Conservation (phyloP, 2,797 vertebrate genomes). For the Alosa sapidissima region DNA sequence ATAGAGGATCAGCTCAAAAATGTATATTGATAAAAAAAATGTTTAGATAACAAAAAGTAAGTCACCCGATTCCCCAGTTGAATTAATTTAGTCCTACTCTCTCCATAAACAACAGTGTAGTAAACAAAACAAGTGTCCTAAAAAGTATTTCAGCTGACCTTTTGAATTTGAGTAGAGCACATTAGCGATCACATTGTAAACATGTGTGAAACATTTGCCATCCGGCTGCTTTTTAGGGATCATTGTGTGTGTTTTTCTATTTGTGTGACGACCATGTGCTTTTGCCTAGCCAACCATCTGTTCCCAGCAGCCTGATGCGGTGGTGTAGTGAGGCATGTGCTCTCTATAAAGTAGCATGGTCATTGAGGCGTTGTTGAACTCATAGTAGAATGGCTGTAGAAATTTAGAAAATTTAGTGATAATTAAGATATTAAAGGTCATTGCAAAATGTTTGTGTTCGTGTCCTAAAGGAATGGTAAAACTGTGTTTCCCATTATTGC, state of each 20-base stretch:
- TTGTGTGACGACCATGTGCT: constrained; percentile 17
- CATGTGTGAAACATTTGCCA: not conserved
- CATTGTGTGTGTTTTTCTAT: not conserved
- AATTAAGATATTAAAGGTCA: not conserved
- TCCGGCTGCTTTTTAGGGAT: not conserved
- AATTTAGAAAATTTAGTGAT: not conserved
- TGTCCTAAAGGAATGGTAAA: not conserved
- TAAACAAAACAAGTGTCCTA: not conserved
- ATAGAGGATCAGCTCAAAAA: not conserved
- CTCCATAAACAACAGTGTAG: not conserved
- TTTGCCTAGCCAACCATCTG: not conserved
- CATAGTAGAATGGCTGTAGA: not conserved
- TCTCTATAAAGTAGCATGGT: not conserved
- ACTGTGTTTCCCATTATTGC: not conserved
- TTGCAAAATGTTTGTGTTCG: not conserved
- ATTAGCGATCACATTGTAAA: not conserved
- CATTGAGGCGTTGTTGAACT: not conserved
- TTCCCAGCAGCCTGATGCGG: not conserved
- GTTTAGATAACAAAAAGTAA: not conserved
- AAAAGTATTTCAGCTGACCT: not conserved
- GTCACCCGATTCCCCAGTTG: not conserved
- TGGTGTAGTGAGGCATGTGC: not conserved
- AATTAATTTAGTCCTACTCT: not conserved
- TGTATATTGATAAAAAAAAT: too few relatives aligned
- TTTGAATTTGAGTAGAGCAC: not conserved